phyloP scores from a whole-genome alignment of 2,113 vertebrate species.

The Setophaga coronata region DNA sequence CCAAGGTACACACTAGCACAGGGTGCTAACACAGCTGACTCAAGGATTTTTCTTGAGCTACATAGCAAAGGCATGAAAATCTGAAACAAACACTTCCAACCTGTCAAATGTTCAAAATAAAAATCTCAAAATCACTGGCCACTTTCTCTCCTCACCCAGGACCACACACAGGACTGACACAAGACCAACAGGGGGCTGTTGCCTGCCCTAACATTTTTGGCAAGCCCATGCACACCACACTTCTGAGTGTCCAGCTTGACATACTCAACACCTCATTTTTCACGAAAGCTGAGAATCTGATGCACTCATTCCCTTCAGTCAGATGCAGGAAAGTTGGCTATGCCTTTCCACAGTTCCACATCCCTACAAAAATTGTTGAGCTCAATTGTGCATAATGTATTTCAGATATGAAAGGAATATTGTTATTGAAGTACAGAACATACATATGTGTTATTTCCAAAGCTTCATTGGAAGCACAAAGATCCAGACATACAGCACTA shows the following conservation, averaged over 20 bases:
- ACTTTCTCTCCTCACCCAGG: background rate
- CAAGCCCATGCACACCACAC: fast-evolving
- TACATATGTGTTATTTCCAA: background rate
- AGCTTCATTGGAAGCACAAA: background rate
- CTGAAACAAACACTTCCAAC: background rate
- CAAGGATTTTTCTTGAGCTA: background rate
- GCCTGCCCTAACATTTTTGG: background rate
- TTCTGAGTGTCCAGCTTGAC: background rate
- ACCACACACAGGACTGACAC: background rate
- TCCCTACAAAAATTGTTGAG: background rate
- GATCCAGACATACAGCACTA: background rate
- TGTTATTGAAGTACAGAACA: background rate
- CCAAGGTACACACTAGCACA: background rate
- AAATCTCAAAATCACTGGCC: background rate
- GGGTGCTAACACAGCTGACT: background rate
- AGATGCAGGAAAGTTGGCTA: background rate
- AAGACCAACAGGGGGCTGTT: background rate
- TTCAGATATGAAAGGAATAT: background rate
- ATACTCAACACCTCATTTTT: background rate
- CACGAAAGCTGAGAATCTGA: background rate
- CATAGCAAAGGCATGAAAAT: background rate
- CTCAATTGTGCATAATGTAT: background rate
- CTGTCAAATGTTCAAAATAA: background rate
- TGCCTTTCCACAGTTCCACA: background rate
- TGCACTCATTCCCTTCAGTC: background rate